Evolutionary conservation across 2,888 invertebrate genomes (phyloP), one percentile per base, ranked within the genome.

Genomic region (Amphimallon solstitiale): DNA sequence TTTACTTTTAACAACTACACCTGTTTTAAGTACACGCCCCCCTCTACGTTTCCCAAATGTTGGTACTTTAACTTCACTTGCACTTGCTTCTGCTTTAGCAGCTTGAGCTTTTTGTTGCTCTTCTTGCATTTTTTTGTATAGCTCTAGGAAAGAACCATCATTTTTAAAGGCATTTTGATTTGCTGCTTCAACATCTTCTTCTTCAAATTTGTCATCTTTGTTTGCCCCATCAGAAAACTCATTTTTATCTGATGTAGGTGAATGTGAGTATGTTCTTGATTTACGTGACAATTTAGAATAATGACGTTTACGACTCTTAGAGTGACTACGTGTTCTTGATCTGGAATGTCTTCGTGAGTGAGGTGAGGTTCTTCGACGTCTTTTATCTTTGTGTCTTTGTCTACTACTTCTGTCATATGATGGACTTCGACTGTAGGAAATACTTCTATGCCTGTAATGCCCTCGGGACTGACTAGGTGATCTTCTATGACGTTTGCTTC

Each of bases 81-180:
- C 71, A 5, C 80, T 79, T 2, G 77, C 85, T 2, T 78, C 77
- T 54, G 78, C 76, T 59, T 77, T 76, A 2, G 72, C 74, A 51
- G 75, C 72, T 65, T 75, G 76, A 63, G 80, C 77, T 75, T 84
- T 85, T 35, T 79, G 84, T 70, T 86, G 86, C 68, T 83, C 81
- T 70, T 91, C 90, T 76, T 93, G 92, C 92, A 95, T 91, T 80
- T 92, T 93, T 81, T 95, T 95, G 76, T 95, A 95, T 88, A 94
- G 91, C 80, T 95, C 95, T 76, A 95, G 84, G 78, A 95, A 95
- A 70, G 93, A 93, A 2, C 95, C 95, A 79, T 95, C 95, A 80
- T 95, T 95, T 78, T 92, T 93, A 76, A 93, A 93, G 0, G 89
- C 88, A 76, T 92, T 89, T 46, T 85, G 83, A 35, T 86, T 83